Evolutionary conservation across 2,888 invertebrate genomes (phyloP).

Genomic region (Diogma glabrata): DNA sequence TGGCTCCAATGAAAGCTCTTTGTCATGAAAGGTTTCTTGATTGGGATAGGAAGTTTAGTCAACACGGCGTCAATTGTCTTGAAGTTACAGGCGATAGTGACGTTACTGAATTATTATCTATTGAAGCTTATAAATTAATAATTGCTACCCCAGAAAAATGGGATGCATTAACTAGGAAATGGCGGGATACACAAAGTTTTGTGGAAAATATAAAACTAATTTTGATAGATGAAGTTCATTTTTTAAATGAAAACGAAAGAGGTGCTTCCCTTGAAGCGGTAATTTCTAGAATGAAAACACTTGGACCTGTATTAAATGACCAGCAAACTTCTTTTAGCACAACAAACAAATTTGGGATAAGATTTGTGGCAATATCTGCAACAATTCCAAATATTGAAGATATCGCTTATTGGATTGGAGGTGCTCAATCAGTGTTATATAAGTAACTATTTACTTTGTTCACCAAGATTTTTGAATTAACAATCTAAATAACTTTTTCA

Average conservation of each 20-base stretch:
- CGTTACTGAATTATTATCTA: conserved; percentile 42
- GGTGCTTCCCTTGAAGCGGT: conserved; percentile 71
- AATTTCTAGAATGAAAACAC: conserved; percentile 69
- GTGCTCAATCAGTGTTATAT: conserved; percentile 31
- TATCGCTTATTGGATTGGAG: conserved; percentile 58
- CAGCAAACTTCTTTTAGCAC: too few relatives aligned
- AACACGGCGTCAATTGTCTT: conserved; percentile 48
- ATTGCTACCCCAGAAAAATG: conserved; percentile 79
- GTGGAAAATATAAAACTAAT: conserved; percentile 53
- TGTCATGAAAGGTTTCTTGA: conserved; percentile 60
- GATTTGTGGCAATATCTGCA: conserved; percentile 69
- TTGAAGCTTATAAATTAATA: conserved; percentile 46
- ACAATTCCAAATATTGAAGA: conserved; percentile 69
- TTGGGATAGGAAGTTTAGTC: conserved; percentile 59
- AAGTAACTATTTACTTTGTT: conserved; percentile 9
- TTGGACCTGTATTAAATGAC: conserved; percentile 24
- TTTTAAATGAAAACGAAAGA: conserved; percentile 55
- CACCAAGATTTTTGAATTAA: not conserved
- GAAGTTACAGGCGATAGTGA: conserved; percentile 72
- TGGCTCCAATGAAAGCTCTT: conserved; percentile 70
- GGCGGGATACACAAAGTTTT: conserved; percentile 53
- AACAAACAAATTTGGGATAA: conserved; percentile 14
- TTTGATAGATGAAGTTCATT: conserved; percentile 66
- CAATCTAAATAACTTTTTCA: conserved; percentile 26
- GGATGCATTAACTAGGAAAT: conserved; percentile 66